Evolutionary conservation across 1,140 invertebrate species (phyloP), one percentile per base, ranked within the genome.

Genomic region (Lepidotrigona ventralis): DNA sequence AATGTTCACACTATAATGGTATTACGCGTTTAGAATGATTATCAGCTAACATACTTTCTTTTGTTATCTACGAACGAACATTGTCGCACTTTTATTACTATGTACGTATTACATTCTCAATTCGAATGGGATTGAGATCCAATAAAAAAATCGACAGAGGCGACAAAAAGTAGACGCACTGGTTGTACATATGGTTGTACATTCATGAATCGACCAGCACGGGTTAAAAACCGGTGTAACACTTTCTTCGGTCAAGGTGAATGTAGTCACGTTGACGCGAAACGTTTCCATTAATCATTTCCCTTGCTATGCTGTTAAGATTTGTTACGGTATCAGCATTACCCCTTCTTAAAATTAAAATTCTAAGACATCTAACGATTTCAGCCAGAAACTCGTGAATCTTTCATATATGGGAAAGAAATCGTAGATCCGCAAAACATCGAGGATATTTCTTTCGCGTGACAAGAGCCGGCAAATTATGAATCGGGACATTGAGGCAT

Each of bases 241-340:
- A 87, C 85, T 87, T 87, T 87, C 76, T 73, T 87, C 76, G 72
- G 71, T 80, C 72, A 79, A 86, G 69, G 79, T 58, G 53, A 51
- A 33, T 53, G 51, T 23, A 76, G 9, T 29, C 26, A 76, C 72
- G 21, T 15, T 53, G 21, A 77, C 63, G 12, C 14, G 46, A 68
- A 81, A 66, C 60, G 54, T 8, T 26, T 56, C 14, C 63, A 46
- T 56, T 66, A 26, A 81, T 68, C 53, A 21, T 19, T 68, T 21
- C 12, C 17, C 53, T 17, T 64, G 46, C 12, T 1, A 23, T 12
- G 17, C 19, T 11, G 19, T 60, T 39, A 26, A 19, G n/a, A 33
- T 26, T n/a, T n/a, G 33, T 33, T 33, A 39, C 39, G 5, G 1
- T 33, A 33, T 33, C 15, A n/a, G 2, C 2, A 6, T 17, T 26